Conservation (phyloP, 2,113 vertebrate species). For the Caloenas nicobarica region DNA sequence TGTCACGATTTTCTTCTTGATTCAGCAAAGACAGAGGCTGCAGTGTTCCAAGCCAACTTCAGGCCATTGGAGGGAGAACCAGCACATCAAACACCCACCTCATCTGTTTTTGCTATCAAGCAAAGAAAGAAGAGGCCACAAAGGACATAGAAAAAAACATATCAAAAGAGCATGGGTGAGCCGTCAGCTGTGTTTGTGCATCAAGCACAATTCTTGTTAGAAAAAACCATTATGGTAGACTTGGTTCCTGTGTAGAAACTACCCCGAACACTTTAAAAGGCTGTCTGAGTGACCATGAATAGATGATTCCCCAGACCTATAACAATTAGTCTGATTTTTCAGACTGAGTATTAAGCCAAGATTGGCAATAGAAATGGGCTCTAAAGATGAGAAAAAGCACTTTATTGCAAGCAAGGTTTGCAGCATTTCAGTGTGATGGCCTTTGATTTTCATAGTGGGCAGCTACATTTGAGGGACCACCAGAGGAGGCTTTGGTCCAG, state of each 20-base stretch:
- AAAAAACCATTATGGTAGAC: background rate
- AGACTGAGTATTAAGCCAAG: background rate
- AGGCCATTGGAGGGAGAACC: background rate
- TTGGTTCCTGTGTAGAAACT: background rate
- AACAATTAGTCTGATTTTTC: conserved; percentile 19
- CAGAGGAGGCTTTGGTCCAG: background rate
- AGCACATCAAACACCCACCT: conserved; percentile 11
- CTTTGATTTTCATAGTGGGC: background rate
- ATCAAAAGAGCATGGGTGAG: background rate
- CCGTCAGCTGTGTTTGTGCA: background rate
- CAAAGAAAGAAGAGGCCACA: conserved; percentile 15
- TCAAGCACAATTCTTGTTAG: background rate
- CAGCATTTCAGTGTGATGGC: background rate
- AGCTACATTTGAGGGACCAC: background rate
- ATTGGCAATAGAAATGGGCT: background rate
- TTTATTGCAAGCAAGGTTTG: background rate
- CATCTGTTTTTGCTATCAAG: conserved; percentile 20
- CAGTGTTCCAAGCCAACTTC: conserved; percentile 10
- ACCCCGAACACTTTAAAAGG: background rate
- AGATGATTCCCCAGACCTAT: background rate
- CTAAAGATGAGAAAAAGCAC: background rate
- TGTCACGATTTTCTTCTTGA: background rate
- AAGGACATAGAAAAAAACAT: background rate
- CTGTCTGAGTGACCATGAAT: background rate
- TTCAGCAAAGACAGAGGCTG: background rate